These are phyloP conservation scores for Orthosia incerta DNA, from an alignment of 2,888 invertebrate species.

Conservation along the genomic window DNA sequence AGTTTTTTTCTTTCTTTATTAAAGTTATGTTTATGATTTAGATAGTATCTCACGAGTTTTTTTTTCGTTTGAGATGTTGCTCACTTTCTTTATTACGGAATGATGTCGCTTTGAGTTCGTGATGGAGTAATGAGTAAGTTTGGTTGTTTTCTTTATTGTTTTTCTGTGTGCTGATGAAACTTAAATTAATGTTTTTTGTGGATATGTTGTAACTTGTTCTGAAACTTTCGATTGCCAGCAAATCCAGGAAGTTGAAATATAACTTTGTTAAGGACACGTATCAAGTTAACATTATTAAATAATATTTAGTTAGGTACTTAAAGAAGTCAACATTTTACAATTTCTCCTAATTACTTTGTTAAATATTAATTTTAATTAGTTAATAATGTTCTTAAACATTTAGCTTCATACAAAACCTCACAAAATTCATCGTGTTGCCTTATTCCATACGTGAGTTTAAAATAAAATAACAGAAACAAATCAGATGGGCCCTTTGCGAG, in stretches of 20 bases:
- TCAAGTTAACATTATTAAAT: no score
- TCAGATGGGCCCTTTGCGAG: conserved; percentile 18
- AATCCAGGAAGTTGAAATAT: not conserved
- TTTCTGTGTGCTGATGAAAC: not conserved
- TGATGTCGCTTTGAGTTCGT: conserved; percentile 4
- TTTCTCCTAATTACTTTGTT: not conserved
- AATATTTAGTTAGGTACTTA: no score
- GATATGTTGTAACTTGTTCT: not conserved
- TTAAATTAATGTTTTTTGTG: not conserved
- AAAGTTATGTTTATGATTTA: conserved; percentile 42
- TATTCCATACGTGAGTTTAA: conserved; percentile 17
- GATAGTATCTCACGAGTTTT: conserved; percentile 30
- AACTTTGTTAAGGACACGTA: not conserved
- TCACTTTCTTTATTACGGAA: conserved; percentile 12
- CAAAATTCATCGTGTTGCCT: not conserved
- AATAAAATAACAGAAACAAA: conserved; percentile 27
- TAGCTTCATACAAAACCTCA: not conserved
- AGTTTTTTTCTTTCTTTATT: conserved; percentile 37
- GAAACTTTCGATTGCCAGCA: not conserved
- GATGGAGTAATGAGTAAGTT: conserved; percentile 4
- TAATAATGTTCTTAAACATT: not conserved
- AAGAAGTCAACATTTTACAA: not conserved
- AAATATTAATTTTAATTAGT: not conserved
- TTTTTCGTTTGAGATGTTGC: conserved; percentile 33
- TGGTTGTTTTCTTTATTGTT: not conserved